Percentiles rank a stretch among this genome's conserved stretches.
Conservation (phyloP, 2,797 vertebrate species). For the Podargus strigoides region DNA sequence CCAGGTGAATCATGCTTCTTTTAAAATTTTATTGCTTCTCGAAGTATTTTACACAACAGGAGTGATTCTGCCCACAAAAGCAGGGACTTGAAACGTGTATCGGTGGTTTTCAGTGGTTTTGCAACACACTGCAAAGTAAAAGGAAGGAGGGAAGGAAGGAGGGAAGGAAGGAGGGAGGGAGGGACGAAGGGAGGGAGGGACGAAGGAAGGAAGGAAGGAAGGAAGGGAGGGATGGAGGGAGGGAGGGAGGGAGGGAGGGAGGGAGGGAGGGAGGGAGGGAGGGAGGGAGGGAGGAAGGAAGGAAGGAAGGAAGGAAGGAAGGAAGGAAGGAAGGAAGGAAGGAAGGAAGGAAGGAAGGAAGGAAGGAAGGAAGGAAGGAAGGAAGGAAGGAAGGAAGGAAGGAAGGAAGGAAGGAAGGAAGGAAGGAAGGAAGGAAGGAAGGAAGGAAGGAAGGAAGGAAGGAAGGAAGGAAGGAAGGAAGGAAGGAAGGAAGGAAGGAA, state of each 20-base stretch:
- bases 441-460: no score
- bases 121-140: neutral
- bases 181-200: neutral
- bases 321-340: no score
- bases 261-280: rapidly evolving
- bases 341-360: no score
- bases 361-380: no score
- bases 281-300: no score
- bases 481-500: no score
- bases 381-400: no score
- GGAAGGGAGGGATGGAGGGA: rapidly evolving
- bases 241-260: rapidly evolving
- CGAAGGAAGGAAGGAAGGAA: no score
- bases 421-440: no score
- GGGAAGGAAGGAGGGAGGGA: rapidly evolving
- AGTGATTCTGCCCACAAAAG: neutral
- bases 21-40: neutral
- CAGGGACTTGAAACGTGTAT: neutral
- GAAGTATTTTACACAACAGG: neutral
- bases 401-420: no score
- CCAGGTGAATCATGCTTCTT: neutral
- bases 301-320: rapidly evolving
- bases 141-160: no score
- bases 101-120: neutral
- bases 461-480: no score